Base-by-base conservation (phyloP, 2,113 vertebrate species). In the Apus apus region DNA sequence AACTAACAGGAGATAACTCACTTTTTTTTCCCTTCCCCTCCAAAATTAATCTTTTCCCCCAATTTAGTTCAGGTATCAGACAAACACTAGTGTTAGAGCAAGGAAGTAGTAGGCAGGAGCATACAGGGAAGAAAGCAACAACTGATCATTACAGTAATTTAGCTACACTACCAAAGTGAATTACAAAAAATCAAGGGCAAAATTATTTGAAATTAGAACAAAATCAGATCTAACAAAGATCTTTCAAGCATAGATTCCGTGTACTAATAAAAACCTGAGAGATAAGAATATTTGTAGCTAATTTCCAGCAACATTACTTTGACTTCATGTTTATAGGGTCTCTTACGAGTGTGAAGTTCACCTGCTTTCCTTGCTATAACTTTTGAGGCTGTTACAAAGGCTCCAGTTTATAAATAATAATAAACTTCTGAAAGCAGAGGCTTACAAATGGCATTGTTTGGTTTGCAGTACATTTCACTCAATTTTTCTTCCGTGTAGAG, bases 401-500 rank as follows among this genome's bases (percentile, higher is more conserved):
- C 70, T 73, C 25, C 81, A 89, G 75, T 66, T 26, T 89, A 85
- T 72, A 96, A 96, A 92, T 93, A 94, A 93, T 85, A 92, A 95
- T 96, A 92, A 95, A 94, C 74, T 93, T 65, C 67, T 71, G 67
- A 56, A 93, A 85, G 73, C 68, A 84, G 68, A 81, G 68, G 60
- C 85, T 94, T 94, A 89, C 71, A 83, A 93, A 90, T 54, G 51
- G 90, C 58, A 76, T 77, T 95, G 84, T 91, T 87, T 91, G 87
- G 77, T 96, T 89, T 93, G 80, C 53, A 58, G 57, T 50, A 56
- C 46, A 22, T 91, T 92, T 92, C 53, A 4, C 58, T 95, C 74
- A 3, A 51, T 83, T 94, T 78, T 85, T 85, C 58, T 87, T 91
- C 79, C 1, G 10, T 3, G 1, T 13, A 13, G n/a, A 89, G 77